phyloP scores from a whole-genome alignment of 2,888 invertebrate species.

The Andrena flavipes region DNA sequence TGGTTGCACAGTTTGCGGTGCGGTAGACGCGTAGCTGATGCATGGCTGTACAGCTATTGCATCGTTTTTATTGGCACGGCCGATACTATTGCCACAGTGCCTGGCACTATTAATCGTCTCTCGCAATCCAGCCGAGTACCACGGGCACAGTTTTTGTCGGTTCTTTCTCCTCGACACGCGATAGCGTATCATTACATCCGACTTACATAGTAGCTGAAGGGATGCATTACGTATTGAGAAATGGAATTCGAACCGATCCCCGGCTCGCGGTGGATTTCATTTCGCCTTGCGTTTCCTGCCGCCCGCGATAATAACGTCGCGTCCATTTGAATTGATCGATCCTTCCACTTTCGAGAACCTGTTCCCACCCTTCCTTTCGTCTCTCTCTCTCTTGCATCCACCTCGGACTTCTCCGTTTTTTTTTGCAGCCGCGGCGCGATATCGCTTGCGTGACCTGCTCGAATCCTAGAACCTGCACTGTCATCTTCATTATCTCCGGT shows the following conservation, averaged over 20 bases:
- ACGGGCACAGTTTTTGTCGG: conserved; percentile 54
- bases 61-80: not conserved
- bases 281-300: conserved; percentile 56
- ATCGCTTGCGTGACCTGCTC: too few species aligned
- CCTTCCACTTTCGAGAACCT: conserved; percentile 12
- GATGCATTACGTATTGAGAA: conserved; percentile 65
- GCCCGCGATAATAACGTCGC: conserved; percentile 42
- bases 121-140: conserved; percentile 31
- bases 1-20: too few species aligned
- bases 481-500: too few species aligned
- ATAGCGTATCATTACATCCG: conserved; percentile 67
- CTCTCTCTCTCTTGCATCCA: not conserved
- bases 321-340: conserved; percentile 21
- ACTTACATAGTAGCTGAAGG: conserved; percentile 43
- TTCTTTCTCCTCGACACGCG: conserved; percentile 62
- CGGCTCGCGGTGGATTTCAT: conserved; percentile 58
- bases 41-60: too few species aligned
- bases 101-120: conserved; percentile 33
- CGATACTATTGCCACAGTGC: conserved; percentile 33
- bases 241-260: conserved; percentile 67
- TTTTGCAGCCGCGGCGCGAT: too few species aligned
- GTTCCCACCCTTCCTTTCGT: not conserved
- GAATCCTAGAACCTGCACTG: too few species aligned
- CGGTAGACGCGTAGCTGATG: too few species aligned
- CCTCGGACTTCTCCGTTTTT: too few species aligned